Percentiles rank a stretch among this genome's conserved stretches.
Conservation (phyloP, 2,113 vertebrate genomes). For the Nymphicus hollandicus region DNA sequence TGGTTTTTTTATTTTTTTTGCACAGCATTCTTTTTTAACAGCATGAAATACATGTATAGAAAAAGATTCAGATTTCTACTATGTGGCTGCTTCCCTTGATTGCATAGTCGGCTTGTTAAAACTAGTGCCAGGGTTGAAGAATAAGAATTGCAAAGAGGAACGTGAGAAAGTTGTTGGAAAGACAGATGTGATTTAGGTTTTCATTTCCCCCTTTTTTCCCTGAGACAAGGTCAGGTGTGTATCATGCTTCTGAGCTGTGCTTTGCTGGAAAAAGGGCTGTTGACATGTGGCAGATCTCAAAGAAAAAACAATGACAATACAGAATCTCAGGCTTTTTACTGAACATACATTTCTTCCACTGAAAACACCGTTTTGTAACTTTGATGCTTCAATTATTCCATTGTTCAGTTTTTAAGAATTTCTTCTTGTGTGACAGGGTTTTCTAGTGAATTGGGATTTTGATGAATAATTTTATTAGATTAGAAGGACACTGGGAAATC, state of each 20-base stretch:
- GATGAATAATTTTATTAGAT: not conserved
- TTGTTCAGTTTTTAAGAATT: not conserved
- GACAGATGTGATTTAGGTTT: not conserved
- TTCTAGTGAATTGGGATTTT: not conserved
- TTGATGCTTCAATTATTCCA: not conserved
- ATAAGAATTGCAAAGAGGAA: not conserved
- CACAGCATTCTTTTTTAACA: not conserved
- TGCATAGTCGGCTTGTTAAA: not conserved
- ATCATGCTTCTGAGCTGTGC: not conserved
- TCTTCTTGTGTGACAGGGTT: not conserved
- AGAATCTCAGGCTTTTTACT: not conserved
- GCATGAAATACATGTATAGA: not conserved
- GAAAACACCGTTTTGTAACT: not conserved
- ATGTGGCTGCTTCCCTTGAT: not conserved
- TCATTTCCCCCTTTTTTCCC: not conserved
- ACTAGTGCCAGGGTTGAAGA: not conserved
- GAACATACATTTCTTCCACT: not conserved
- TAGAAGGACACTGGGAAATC: not conserved
- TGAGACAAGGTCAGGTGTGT: not conserved
- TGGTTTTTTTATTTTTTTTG: not conserved
- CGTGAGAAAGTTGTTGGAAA: conserved; percentile 8
- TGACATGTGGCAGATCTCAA: not conserved
- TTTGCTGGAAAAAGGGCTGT: not conserved
- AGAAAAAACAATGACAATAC: not conserved
- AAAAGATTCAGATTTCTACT: not conserved